phyloP scores from a whole-genome alignment of 1,140 invertebrate species.

The Carposina sasakii region DNA sequence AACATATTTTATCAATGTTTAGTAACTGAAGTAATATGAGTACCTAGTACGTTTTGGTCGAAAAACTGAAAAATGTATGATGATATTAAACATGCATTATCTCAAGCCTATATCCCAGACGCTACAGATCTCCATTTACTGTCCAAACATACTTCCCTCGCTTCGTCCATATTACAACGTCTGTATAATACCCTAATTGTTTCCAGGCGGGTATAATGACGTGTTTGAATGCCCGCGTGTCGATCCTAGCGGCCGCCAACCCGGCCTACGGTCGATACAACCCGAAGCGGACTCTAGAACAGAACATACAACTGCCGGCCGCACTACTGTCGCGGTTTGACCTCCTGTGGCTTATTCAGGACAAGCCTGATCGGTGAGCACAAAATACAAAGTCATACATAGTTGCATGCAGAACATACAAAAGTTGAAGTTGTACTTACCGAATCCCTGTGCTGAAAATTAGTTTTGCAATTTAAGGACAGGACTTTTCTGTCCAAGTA shows the following conservation, averaged over 20 bases:
- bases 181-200: background rate
- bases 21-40: too few relatives aligned
- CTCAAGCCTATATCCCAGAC: background rate
- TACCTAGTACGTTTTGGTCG: too few relatives aligned
- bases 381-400: too few relatives aligned
- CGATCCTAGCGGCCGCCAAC: constrained; percentile 98
- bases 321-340: constrained; percentile 99
- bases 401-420: too few relatives aligned
- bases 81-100: too few relatives aligned
- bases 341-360: constrained; percentile 97
- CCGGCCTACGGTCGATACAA: constrained; percentile 99
- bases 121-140: background rate
- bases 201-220: constrained; percentile 98
- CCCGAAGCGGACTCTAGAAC: constrained; percentile 94
- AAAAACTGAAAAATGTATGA: too few relatives aligned
- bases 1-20: too few relatives aligned
- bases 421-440: too few relatives aligned
- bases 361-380: constrained; percentile 86
- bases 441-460: too few relatives aligned
- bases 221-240: constrained; percentile 95
- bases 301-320: constrained; percentile 98
- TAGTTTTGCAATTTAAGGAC: too few relatives aligned
- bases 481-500: too few relatives aligned
- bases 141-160: background rate
- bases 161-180: too few relatives aligned